Percentiles rank a stretch among this genome's conserved stretches.
Conservation (phyloP, 2,113 vertebrate genomes). For the Anolis carolinensis region DNA sequence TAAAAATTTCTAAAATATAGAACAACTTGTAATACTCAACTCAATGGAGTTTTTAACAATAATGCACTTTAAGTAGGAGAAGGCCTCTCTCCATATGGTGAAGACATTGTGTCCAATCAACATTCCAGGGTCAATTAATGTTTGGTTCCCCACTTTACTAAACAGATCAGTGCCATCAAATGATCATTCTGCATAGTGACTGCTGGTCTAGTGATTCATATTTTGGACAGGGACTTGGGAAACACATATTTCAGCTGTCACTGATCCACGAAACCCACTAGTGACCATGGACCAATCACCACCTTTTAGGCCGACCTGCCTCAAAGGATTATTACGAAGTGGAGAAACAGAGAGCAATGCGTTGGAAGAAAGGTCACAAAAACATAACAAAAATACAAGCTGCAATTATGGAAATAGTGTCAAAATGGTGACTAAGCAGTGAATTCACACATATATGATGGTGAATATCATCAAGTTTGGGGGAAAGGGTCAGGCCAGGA, state of each 20-base stretch:
- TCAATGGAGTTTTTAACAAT: rapidly evolving
- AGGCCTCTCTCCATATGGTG: not conserved
- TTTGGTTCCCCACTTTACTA: not conserved
- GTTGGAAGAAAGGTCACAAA: no score
- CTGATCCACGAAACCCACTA: not conserved
- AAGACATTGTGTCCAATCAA: not conserved
- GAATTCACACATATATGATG: no score
- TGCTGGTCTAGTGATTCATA: not conserved
- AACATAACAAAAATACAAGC: no score
- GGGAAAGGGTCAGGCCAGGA: no score
- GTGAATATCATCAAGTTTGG: no score
- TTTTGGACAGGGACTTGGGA: not conserved
- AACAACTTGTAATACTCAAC: rapidly evolving
- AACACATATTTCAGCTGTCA: not conserved
- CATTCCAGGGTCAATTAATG: not conserved
- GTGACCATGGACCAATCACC: no score
- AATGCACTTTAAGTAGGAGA: not conserved
- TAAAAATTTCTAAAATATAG: not conserved
- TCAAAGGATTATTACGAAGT: no score
- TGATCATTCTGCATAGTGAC: not conserved
- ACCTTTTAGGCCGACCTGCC: no score
- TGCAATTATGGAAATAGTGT: no score
- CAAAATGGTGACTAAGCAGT: no score
- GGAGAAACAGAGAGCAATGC: no score
- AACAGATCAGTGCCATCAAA: not conserved